A percentile compares a stretch with the other conserved stretches of the same genome.
These are phyloP conservation scores for Drosophila tsacasi DNA, from an alignment of 1,140 invertebrate species.

Conservation along the genomic window DNA sequence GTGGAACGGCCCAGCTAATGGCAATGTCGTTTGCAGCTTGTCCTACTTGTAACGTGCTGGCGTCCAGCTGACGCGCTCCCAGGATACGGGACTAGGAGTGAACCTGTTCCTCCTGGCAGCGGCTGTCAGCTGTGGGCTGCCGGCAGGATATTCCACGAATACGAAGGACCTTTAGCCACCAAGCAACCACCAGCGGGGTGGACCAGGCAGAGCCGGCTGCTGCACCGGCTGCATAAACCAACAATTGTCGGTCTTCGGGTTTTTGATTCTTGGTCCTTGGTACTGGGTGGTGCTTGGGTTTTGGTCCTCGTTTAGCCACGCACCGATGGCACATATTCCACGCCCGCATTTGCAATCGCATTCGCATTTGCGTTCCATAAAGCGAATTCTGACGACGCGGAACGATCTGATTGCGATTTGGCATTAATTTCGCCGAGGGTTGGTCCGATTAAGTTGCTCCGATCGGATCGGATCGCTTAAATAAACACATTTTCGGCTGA, in stretches of 20 bases:
- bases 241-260: slow-evolving; percentile 73
- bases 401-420: slow-evolving; percentile 73
- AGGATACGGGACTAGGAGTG: slow-evolving; percentile 45
- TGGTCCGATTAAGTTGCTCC: slow-evolving; percentile 67
- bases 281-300: slow-evolving; percentile 6
- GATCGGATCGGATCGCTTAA: slow-evolving; percentile 48
- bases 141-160: slow-evolving; percentile 16
- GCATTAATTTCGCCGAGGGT: slow-evolving; percentile 37
- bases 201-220: slow-evolving; percentile 50
- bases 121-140: slow-evolving; percentile 60
- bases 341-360: slow-evolving; percentile 63
- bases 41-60: slow-evolving; percentile 83
- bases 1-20: slow-evolving; percentile 53
- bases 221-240: slow-evolving; percentile 84
- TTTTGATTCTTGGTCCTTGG: slow-evolving; percentile 8
- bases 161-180: slow-evolving; percentile 26
- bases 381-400: slow-evolving; percentile 72
- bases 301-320: slow-evolving; percentile 62
- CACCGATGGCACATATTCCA: slow-evolving; percentile 80
- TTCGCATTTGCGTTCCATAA: slow-evolving; percentile 57
- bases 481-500: slow-evolving; percentile 69
- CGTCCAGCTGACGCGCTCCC: slow-evolving; percentile 80
- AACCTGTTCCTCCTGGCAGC: slow-evolving; percentile 59
- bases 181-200: slow-evolving; percentile 69
- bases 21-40: slow-evolving; percentile 80